Conservation (phyloP, 2,113 vertebrate genomes). For the Amphiprion ocellaris region DNA sequence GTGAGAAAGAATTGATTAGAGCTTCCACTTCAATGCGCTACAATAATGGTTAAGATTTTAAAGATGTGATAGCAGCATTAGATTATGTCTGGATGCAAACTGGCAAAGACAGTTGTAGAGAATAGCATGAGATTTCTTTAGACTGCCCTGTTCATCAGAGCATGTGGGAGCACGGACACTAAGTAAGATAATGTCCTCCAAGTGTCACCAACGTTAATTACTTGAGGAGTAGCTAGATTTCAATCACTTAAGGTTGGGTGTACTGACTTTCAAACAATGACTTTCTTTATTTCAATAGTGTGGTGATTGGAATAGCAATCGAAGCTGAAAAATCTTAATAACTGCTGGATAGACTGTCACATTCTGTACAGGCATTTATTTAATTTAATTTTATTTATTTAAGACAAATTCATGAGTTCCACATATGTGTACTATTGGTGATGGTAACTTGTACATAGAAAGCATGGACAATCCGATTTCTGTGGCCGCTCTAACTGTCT, state of each 20-base stretch:
- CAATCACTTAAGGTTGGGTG: not conserved
- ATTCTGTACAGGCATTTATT: too few relatives aligned
- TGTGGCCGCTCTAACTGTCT: too few relatives aligned
- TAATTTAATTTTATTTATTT: too few relatives aligned
- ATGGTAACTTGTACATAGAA: too few relatives aligned
- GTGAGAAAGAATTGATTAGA: conserved; percentile 23
- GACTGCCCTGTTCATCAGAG: not conserved
- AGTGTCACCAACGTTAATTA: not conserved
- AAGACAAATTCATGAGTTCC: too few relatives aligned
- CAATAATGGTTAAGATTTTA: conserved; percentile 19
- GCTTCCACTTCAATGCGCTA: conserved; percentile 18
- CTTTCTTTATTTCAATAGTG: too few relatives aligned
- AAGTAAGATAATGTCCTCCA: not conserved
- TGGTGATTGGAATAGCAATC: too few relatives aligned
- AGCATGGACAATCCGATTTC: too few relatives aligned
- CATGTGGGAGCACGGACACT: not conserved
- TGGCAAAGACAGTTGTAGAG: not conserved
- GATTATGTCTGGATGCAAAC: conserved; percentile 32
- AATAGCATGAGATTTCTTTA: not conserved
- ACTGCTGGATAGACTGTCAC: too few relatives aligned
- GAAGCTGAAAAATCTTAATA: too few relatives aligned
- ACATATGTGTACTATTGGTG: too few relatives aligned
- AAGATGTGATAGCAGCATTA: conserved; percentile 26
- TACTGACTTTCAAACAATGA: not conserved
- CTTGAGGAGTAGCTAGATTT: not conserved